phyloP scores from a whole-genome alignment of 2,113 vertebrate species.

The Nycticebus coucang region DNA sequence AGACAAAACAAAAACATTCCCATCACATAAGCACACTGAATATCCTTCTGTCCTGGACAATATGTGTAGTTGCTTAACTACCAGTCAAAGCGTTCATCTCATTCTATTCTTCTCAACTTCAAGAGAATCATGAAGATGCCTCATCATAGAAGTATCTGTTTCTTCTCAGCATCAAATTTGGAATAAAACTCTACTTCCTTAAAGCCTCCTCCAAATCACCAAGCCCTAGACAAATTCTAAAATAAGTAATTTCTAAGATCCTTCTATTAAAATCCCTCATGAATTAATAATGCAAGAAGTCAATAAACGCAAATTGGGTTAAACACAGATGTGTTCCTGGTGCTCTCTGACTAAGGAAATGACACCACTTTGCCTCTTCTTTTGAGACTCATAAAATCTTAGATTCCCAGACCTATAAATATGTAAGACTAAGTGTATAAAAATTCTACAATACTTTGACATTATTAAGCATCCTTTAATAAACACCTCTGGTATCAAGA shows the following conservation, averaged over 20 bases:
- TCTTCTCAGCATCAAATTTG: not conserved
- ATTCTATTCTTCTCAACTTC: not conserved
- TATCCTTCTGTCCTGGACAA: not conserved
- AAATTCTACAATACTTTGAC: not conserved
- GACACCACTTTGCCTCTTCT: not conserved
- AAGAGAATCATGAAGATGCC: not conserved
- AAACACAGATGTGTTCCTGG: not conserved
- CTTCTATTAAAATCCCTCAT: not conserved
- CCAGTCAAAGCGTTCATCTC: not conserved
- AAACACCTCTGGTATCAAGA: not conserved
- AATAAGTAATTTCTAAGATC: not conserved
- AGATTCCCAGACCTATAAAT: not conserved
- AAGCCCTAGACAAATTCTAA: not conserved
- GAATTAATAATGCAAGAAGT: not conserved
- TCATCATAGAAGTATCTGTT: not conserved
- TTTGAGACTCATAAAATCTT: not conserved
- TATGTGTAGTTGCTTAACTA: not conserved
- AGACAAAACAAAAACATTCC: not conserved
- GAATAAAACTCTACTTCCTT: not conserved
- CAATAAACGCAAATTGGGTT: not conserved
- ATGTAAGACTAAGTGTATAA: not conserved
- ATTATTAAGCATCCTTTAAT: not conserved
- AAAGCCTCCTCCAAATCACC: not conserved
- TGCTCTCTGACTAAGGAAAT: not conserved
- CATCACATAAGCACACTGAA: not conserved